Conservation (phyloP, 1,140 invertebrate genomes). For the Piezodorus guildinii region DNA sequence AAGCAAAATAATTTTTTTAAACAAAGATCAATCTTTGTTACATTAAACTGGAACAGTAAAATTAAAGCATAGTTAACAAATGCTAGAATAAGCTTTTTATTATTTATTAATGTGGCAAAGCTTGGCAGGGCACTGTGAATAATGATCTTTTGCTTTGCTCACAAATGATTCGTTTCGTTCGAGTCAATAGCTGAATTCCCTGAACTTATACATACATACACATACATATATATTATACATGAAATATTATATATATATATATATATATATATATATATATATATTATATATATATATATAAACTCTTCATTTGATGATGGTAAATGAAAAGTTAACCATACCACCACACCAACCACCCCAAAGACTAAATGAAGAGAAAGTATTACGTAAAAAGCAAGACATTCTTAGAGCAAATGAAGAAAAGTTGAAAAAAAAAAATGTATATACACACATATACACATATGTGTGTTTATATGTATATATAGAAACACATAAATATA, state of each 20-base stretch:
- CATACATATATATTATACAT: too few relatives aligned
- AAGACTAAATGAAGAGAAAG: too few relatives aligned
- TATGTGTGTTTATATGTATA: not conserved
- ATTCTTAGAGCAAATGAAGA: too few relatives aligned
- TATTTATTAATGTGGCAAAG: conserved; percentile 9
- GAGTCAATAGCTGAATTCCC: conserved; percentile 1
- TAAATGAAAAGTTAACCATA: too few relatives aligned
- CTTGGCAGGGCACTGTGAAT: not conserved
- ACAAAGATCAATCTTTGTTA: conserved; percentile 3
- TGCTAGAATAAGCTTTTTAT: conserved; percentile 3
- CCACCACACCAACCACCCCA: too few relatives aligned
- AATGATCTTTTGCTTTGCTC: not conserved
- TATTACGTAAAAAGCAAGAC: too few relatives aligned
- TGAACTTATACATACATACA: not conserved
- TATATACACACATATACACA: too few relatives aligned
- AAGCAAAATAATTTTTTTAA: not conserved
- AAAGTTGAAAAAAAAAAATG: too few relatives aligned
- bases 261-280: too few relatives aligned
- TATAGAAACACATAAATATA: not conserved
- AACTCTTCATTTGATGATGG: too few relatives aligned
- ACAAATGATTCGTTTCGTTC: conserved; percentile 8
- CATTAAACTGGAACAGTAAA: not conserved
- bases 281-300: too few relatives aligned
- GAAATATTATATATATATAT: too few relatives aligned
- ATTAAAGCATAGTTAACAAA: conserved; percentile 6